Conservation (phyloP, 1,140 invertebrate species). For the Drosophila teissieri region DNA sequence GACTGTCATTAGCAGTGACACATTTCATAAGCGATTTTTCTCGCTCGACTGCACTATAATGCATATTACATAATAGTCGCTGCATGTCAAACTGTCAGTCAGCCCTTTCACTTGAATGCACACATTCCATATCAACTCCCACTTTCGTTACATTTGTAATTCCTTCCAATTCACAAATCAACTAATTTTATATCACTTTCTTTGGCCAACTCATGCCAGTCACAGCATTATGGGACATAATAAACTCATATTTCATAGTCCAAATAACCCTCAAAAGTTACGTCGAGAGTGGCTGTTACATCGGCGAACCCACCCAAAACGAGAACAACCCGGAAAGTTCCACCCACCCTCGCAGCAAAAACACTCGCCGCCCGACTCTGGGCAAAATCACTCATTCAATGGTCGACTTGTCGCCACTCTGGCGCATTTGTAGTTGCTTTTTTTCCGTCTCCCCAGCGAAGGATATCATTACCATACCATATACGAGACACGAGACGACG, state of each 20-base stretch:
- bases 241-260: slow-evolving; percentile 66
- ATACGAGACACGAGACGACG: slow-evolving; percentile 37
- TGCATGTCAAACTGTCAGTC: slow-evolving; percentile 52
- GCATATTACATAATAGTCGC: slow-evolving; percentile 43
- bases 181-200: slow-evolving; percentile 72
- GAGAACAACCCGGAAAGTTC: slow-evolving; percentile 15
- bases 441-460: slow-evolving; percentile 38
- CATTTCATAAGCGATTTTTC: slow-evolving; percentile 23
- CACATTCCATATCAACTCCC: not conserved
- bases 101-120: slow-evolving; percentile 33
- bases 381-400: slow-evolving; percentile 70
- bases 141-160: slow-evolving; percentile 21
- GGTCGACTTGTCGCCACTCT: slow-evolving; percentile 65
- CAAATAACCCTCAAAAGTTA: slow-evolving; percentile 67
- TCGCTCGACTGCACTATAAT: slow-evolving; percentile 27
- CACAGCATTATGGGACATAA: slow-evolving; percentile 63
- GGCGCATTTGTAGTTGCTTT: slow-evolving; percentile 53
- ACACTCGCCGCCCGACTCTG: slow-evolving; percentile 16
- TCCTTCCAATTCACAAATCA: slow-evolving; percentile 39
- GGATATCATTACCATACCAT: slow-evolving; percentile 84
- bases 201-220: slow-evolving; percentile 54
- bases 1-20: not conserved
- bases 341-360: slow-evolving; percentile 41
- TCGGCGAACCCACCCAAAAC: slow-evolving; percentile 37
- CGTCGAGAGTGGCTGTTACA: slow-evolving; percentile 8